phyloP scores from a whole-genome alignment of 2,113 vertebrate species.

The Gobius niger region DNA sequence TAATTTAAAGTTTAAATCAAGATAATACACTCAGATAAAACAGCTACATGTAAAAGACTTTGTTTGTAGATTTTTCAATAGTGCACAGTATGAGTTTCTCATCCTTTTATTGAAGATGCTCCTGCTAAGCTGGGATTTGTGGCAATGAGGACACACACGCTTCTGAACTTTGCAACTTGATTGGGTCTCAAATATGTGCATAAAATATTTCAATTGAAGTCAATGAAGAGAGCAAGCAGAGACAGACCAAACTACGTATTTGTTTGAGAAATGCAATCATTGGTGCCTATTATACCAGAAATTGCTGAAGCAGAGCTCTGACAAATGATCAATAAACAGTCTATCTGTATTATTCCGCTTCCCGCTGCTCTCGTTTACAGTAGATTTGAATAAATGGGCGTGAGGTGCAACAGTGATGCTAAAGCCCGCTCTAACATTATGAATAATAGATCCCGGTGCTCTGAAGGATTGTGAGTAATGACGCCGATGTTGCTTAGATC shows the following conservation, averaged over 20 bases:
- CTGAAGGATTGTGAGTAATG: conserved; percentile 13
- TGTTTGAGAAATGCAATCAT: conserved; percentile 18
- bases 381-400: conserved; percentile 27
- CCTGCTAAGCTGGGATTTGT: too few species aligned
- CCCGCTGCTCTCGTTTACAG: conserved; percentile 9
- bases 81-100: too few species aligned
- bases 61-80: too few species aligned
- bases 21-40: too few species aligned
- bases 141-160: too few species aligned
- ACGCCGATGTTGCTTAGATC: neutral
- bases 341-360: conserved; percentile 42
- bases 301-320: conserved; percentile 13
- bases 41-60: too few species aligned
- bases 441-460: conserved; percentile 34
- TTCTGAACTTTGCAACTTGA: too few species aligned
- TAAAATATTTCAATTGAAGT: neutral
- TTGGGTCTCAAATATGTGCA: too few species aligned
- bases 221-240: neutral
- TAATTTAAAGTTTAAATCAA: too few species aligned
- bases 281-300: conserved; percentile 1
- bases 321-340: conserved; percentile 18
- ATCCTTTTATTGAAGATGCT: too few species aligned
- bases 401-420: conserved; percentile 8
- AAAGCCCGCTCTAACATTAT: conserved; percentile 12
- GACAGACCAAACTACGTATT: conserved; percentile 23